phyloP scores from a whole-genome alignment of 2,888 invertebrate species.

The Melolontha melolontha region DNA sequence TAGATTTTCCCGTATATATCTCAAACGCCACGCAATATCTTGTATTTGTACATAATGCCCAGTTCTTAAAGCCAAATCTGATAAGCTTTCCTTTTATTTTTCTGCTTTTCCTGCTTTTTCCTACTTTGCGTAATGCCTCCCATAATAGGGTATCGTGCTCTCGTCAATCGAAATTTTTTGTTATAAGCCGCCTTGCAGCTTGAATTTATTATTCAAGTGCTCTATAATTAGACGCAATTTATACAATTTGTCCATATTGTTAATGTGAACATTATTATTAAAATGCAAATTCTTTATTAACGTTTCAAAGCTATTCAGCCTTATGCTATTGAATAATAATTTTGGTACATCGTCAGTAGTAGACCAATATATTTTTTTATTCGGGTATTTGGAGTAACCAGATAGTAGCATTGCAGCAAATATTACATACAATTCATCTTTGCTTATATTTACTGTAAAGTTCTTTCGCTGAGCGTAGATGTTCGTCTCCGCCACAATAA shows the following conservation, averaged over 20 bases:
- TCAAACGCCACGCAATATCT: slow-evolving; percentile 49
- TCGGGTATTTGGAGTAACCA: slow-evolving; percentile 6
- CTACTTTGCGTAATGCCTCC: slow-evolving; percentile 50
- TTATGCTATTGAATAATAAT: neutral
- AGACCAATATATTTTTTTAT: neutral
- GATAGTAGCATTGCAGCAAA: too few relatives aligned
- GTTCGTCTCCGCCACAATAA: too few relatives aligned
- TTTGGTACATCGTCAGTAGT: neutral
- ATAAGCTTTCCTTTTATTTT: slow-evolving; percentile 50
- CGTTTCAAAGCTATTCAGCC: neutral
- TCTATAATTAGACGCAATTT: too few relatives aligned
- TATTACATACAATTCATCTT: too few relatives aligned
- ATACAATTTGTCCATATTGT: too few relatives aligned
- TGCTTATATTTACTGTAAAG: too few relatives aligned
- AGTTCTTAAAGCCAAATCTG: slow-evolving; percentile 51
- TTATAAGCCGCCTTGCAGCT: slow-evolving; percentile 21
- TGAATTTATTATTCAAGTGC: neutral
- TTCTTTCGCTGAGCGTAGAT: too few relatives aligned
- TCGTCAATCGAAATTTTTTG: slow-evolving; percentile 47
- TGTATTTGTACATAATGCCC: too few relatives aligned
- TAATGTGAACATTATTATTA: slow-evolving; percentile 1
- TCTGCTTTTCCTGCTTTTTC: slow-evolving; percentile 42
- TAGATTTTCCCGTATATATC: slow-evolving; percentile 47
- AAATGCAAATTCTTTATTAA: neutral
- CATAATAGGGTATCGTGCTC: slow-evolving; percentile 50